These are phyloP conservation scores for Entelurus aequoreus DNA, from an alignment of 2,113 vertebrate species.

Conservation along the genomic window DNA sequence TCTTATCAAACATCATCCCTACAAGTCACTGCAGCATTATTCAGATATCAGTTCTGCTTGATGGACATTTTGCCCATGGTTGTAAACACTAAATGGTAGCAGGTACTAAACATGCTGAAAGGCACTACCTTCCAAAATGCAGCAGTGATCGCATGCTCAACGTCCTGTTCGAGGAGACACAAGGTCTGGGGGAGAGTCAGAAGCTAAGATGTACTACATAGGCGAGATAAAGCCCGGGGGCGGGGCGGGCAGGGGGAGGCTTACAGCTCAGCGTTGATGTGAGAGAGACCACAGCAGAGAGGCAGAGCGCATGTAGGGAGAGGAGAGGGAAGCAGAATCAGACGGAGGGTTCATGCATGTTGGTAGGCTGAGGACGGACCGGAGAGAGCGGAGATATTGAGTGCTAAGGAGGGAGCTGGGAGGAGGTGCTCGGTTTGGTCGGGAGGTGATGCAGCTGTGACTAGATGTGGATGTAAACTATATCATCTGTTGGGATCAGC, in stretches of 20 bases:
- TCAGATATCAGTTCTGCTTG: too few species aligned
- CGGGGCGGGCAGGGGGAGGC: constrained; percentile 38
- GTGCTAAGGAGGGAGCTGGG: neutral
- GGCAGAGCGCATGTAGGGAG: constrained; percentile 36
- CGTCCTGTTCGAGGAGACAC: constrained; percentile 49
- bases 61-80: too few species aligned
- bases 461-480: constrained; percentile 76
- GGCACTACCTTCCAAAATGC: constrained; percentile 60
- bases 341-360: constrained; percentile 54
- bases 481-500: constrained; percentile 55
- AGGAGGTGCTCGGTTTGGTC: constrained; percentile 15
- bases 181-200: constrained; percentile 25
- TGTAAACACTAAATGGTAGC: too few species aligned
- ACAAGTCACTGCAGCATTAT: too few species aligned
- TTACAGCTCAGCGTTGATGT: constrained; percentile 26
- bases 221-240: constrained; percentile 46
- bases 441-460: constrained; percentile 10
- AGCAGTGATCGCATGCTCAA: constrained; percentile 59
- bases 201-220: constrained; percentile 33
- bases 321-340: constrained; percentile 23
- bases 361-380: constrained; percentile 30
- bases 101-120: constrained; percentile 10
- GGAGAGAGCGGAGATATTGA: neutral
- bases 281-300: constrained; percentile 34
- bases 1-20: too few species aligned